Conservation (phyloP, 2,888 invertebrate genomes). For the Macaria liturata region DNA sequence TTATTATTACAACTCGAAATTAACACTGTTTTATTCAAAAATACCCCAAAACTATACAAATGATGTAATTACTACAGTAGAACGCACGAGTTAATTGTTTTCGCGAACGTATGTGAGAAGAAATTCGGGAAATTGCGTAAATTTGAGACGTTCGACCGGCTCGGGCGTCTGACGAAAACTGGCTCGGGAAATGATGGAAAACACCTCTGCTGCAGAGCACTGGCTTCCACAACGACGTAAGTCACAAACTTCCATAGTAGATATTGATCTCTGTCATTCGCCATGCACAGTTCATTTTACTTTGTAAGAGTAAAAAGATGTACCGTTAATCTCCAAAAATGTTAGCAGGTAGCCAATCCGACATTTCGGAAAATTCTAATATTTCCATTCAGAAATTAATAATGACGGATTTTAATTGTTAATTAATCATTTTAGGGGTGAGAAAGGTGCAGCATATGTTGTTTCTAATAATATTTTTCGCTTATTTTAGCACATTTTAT, state of each 20-base stretch:
- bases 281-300: slow-evolving; percentile 13
- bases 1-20: slow-evolving; percentile 1
- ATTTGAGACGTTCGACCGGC: slow-evolving; percentile 40
- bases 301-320: not conserved
- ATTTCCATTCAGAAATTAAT: slow-evolving; percentile 30
- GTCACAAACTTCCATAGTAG: slow-evolving; percentile 17
- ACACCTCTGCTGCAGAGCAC: slow-evolving; percentile 51
- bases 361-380: slow-evolving; percentile 38
- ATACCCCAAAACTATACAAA: not conserved
- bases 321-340: slow-evolving; percentile 41
- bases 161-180: slow-evolving; percentile 49
- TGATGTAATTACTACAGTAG: not conserved
- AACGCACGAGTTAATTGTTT: slow-evolving; percentile 8
- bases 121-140: slow-evolving; percentile 18
- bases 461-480: slow-evolving; percentile 4
- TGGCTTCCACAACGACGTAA: slow-evolving; percentile 47
- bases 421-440: slow-evolving; percentile 12
- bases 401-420: slow-evolving; percentile 26
- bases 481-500: slow-evolving; percentile 5
- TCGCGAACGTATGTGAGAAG: slow-evolving; percentile 27
- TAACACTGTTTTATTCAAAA: not conserved
- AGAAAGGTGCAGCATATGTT: slow-evolving; percentile 2
- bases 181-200: slow-evolving; percentile 59
- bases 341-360: slow-evolving; percentile 56
- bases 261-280: slow-evolving; percentile 16